Evolutionary conservation across 2,797 vertebrate genomes (phyloP), one percentile per base, ranked within the genome.

Genomic region (Halcyon chelicuti): DNA sequence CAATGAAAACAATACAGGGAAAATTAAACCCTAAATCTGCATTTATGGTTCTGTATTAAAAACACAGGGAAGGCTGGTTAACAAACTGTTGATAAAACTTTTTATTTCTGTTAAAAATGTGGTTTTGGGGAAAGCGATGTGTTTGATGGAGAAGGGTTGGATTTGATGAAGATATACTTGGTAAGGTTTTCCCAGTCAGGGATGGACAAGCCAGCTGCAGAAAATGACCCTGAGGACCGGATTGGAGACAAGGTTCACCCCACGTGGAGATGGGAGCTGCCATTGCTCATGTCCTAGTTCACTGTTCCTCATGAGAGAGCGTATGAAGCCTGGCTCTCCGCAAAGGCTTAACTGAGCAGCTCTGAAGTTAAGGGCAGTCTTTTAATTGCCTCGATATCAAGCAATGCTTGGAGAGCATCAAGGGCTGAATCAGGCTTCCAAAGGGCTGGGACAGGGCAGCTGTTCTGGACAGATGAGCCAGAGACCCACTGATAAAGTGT

Each of bases 21-120:
- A 97, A 96, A 95, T 96, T 86, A 94, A 95, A 90, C 66, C 22
- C 68, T 96, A 91, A 94, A 95, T 96, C 94, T 94, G 89, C 94
- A 95, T 88, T 94, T 82, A 91, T 33, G 42, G 51, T 86, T 83
- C 33, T 44, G 6, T 66, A 80, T 92, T 71, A 77, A 90, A 47
- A 31, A 57, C 16, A 5, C 14, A 16, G 39, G 52, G 42, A 89
- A 83, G 57, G 57, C 33, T 74, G 71, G 17, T 49, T 80, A 29
- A 29, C 92, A 52, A 88, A 52, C 19, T n/a, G 7, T 52, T 40
- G 66, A 39, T 66, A 35, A 77, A 62, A 31, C 19, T 40, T 22
- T 12, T 7, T 37, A 47, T 57, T 52, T 49, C 25, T 63, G 5
- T 44, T 94, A 47, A 82, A 87, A 87, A 60, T 14, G 52, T 44